These are phyloP conservation scores for Eidolon dupreanum DNA, from an alignment of 2,797 vertebrate genomes.

Conservation along the genomic window DNA sequence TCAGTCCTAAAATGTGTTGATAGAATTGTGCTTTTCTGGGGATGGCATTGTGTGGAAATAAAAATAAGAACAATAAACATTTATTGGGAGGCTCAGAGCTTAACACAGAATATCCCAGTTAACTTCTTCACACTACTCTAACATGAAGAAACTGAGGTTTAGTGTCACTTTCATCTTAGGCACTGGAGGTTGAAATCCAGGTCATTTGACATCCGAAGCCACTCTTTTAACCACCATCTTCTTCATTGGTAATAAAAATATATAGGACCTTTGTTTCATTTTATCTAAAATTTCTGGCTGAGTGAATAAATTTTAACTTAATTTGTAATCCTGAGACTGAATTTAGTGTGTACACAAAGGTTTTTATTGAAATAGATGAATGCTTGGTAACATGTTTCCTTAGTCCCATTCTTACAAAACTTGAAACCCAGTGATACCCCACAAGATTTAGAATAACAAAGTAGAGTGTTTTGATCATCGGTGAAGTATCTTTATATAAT, in stretches of 20 bases:
- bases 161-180: neutral
- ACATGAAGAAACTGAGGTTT: neutral
- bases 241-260: neutral
- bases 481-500: neutral
- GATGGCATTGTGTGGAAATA: neutral
- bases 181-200: neutral
- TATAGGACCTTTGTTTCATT: neutral
- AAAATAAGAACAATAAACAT: neutral
- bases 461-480: neutral
- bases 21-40: neutral
- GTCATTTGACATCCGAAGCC: neutral
- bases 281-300: slow-evolving; percentile 14
- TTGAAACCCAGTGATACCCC: neutral
- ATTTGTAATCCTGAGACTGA: neutral
- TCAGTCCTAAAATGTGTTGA: neutral
- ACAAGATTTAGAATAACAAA: neutral
- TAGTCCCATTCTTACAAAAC: neutral
- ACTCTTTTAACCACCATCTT: neutral
- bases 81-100: neutral
- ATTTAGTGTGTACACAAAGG: neutral
- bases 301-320: neutral
- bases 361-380: neutral
- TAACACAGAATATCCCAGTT: neutral
- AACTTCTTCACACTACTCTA: neutral
- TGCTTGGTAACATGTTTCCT: neutral